Evolutionary conservation across 64 coral and sea anemone species (phyloP), one percentile per base, ranked within the genome.

Genomic region (Actinia tenebrosa): DNA sequence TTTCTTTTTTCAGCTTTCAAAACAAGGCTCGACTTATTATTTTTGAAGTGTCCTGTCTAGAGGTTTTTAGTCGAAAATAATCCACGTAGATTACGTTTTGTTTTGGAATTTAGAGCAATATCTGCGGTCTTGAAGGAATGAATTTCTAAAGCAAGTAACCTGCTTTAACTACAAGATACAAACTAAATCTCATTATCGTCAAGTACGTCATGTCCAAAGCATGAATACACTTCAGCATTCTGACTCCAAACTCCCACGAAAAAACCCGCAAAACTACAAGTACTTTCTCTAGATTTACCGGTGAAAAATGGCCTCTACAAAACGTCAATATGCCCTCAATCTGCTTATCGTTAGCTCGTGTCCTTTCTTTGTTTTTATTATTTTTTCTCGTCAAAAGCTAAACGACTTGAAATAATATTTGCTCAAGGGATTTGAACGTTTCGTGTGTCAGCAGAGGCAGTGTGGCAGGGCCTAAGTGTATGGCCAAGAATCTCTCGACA

Each of bases 341-440:
- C 79, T 81, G 79, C 17, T 81, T 81, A 81, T 81, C 79, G 22
- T 81, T 80, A 11, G 7, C 14, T 75, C 69, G 14, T 43, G 69
- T 75, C 25, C 22, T 75, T 42, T 30, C 26, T 10, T 1, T 75
- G 69, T 75, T 75, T 75, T 75, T 75, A 75, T 75, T 75, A 75
- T 75, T 75, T 5, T 75, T 30, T 27, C 9, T 75, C 69, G 69
- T 30, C 25, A 75, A 75, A 75, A 75, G 69, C 13, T 75, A 75
- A 75, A 75, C 69, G 69, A 75, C 69, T 75, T 75, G 69, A 14
- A 75, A 75, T 37, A 75, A 75, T 75, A 75, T 75, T 75, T 75
- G 25, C 1, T 75, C 42, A 75, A 37, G 27, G 23, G 27, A 4
- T 75, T 69, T 75, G 26, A 75, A 75, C 10, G 69, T 75, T 69